Evolutionary conservation across 1,140 invertebrate species (phyloP).

Genomic region (Nixonia krombeini): DNA sequence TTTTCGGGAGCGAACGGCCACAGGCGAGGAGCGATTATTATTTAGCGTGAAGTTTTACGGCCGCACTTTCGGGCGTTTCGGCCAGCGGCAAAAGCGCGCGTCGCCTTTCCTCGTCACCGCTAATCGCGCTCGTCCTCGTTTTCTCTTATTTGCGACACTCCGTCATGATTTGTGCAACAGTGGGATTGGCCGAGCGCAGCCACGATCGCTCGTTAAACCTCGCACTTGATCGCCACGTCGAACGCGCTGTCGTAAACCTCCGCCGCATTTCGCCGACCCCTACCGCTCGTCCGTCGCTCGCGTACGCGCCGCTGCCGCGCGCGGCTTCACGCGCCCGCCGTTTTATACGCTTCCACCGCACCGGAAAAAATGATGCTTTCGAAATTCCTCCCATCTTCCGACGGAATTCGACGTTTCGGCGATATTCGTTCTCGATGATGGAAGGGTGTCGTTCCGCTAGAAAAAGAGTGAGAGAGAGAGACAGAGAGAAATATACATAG

Average conservation of each 20-base stretch:
- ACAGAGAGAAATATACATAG: no score
- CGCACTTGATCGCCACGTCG: conserved; percentile 52
- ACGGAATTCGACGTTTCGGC: no score
- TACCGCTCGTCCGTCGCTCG: conserved; percentile 31
- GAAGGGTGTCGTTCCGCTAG: no score
- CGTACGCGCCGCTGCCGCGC: conserved; percentile 33
- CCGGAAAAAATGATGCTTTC: conserved; percentile 45
- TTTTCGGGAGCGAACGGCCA: conserved; percentile 14
- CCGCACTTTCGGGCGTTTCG: conserved; percentile 29
- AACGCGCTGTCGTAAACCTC: conserved; percentile 51
- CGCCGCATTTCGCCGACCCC: conserved; percentile 45
- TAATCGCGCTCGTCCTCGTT: not conserved
- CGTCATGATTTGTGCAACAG: conserved; percentile 32
- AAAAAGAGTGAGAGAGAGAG: no score
- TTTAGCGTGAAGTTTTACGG: conserved; percentile 55
- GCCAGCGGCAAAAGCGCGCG: conserved; percentile 10
- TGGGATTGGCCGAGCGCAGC: conserved; percentile 24
- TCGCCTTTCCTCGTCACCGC: not conserved
- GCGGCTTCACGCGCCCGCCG: no score
- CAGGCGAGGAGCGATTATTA: conserved; percentile 5
- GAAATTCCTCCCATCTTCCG: no score
- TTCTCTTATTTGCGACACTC: conserved; percentile 21
- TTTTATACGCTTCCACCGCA: no score
- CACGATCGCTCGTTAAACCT: conserved; percentile 47
- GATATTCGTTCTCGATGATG: no score